Base-by-base conservation (phyloP, 2,888 invertebrate species). In the Temnothorax ravouxi region DNA sequence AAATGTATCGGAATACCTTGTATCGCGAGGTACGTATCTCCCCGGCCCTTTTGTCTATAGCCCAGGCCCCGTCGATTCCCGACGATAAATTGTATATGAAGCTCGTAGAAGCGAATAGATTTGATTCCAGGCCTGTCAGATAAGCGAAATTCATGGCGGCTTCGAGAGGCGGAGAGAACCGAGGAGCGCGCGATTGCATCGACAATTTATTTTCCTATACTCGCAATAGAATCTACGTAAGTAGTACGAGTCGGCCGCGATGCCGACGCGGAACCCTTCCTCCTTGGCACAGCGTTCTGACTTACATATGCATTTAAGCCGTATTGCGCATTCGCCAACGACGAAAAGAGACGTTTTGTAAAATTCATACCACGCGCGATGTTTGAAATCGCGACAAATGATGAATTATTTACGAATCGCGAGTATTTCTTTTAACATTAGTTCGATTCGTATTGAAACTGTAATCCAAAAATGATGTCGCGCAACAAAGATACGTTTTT, bases 11-110 rank as follows among this genome's bases (percentile, higher is more conserved):
- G 69, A 47, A 61, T 76, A 76, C 47, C 41, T 38, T 66, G 25
- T 47, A 80, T 84, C 84, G 29, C 15, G 74, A 77, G 41, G 41
- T 52, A 29, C 75, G 74, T 59, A 56, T 41, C 74, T 74, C 75
- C 25, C 59, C 47, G 47, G 3, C 25, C 47, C 61, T 62, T 64
- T 74, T 69, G 81, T 72, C 71, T 38, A 56, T 34, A 50, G 59
- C 29, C 25, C 15, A 2, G 8, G 18, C 44, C 47, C 74, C 79
- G 59, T 80, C 79, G 79, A 52, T 87, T 38, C 21, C 15, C 59
- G n/a, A 61, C 71, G 79, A 80, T 80, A 79, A 84, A 82, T 85
- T 71, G 80, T 47, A 61, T 61, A 72, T 83, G 84, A 83, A 80
- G 80, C 54, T 59, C 47, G 66, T 64, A 29, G 44, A 62, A 67